Evolutionary conservation across 2,888 invertebrate genomes (phyloP), one percentile per base, ranked within the genome.

Genomic region (Rhamnusium bicolor): DNA sequence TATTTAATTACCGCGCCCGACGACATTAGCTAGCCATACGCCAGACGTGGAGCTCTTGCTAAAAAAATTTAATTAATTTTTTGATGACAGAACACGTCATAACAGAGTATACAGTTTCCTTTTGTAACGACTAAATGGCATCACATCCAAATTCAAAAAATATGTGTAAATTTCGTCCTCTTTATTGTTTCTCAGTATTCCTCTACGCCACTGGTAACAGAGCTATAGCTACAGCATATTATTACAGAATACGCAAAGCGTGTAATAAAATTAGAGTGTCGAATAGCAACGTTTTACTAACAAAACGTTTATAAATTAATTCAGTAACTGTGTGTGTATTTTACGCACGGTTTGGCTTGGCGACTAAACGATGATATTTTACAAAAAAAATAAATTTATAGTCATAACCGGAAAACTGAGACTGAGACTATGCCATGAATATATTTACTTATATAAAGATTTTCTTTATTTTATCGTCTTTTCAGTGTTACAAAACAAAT

Each of bases 201-300:
- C 7, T 29, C 32, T 18, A 32, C 32, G 58, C 32, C 58, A 32
- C 1, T 58, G 58, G 16, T 2, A 5, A 3, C 40, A 40, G 40
- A 4, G 40, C 7, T 27, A 29, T 16, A 27, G 10, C 21, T 19
- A 18, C 18, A 65, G 14, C 21, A 19, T 29, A 40, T 66, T 56
- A 16, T 56, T 53, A 19, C 12, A 27, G 56, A 56, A 18, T 29
- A 54, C 54, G 18, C 21, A 53, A 53, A 32, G 24, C 46, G 54
- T 67, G 40, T 67, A 67, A 67, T 56, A 46, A 56, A 67, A 67
- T 67, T 67, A 40, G 29, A n/a, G 47, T 18, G 40, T 18, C 12
- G 21, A 65, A 51, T 65, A 27, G 40, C 27, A 67, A 51, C 67
- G 46, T 54, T 32, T 10, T 10, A 14, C 16, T 16, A 40, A 58